A percentile compares a stretch with the other conserved stretches of the same genome.
Evolutionary conservation across 2,113 vertebrate species (phyloP).

Genomic region (Nothoprocta perdicaria): DNA sequence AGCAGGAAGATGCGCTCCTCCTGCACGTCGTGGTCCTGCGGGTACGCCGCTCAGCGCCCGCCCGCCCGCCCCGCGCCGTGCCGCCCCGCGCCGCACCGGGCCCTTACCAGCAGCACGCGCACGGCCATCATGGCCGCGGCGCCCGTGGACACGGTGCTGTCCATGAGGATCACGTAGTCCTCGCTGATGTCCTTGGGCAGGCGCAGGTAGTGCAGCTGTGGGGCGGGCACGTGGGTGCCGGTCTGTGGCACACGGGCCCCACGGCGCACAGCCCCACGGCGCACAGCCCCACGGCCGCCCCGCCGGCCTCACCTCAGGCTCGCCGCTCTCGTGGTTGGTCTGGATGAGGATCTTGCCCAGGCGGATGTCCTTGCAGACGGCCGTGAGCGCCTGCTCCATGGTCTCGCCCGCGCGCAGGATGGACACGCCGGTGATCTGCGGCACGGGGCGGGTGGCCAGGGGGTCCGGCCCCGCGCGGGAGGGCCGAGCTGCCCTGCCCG

Average conservation of each 20-base stretch:
- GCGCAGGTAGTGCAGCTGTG: slow-evolving; percentile 89
- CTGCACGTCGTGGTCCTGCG: slow-evolving; percentile 89
- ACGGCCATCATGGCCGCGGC: slow-evolving; percentile 91
- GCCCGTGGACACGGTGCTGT: slow-evolving; percentile 91
- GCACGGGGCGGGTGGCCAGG: neutral
- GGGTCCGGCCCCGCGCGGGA: too few species aligned
- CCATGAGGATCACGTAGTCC: slow-evolving; percentile 93
- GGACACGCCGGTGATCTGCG: slow-evolving; percentile 88
- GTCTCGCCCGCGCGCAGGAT: slow-evolving; percentile 91
- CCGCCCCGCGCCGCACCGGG: accelerated
- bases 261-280: too few species aligned
- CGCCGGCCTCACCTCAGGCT: slow-evolving; percentile 79
- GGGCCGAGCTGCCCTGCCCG: too few species aligned
- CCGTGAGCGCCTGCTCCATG: slow-evolving; percentile 91
- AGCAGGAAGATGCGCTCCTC: slow-evolving; percentile 92
- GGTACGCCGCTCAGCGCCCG: too few species aligned
- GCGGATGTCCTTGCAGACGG: slow-evolving; percentile 91
- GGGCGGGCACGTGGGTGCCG: accelerated
- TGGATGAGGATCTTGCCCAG: slow-evolving; percentile 94
- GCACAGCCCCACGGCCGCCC: too few species aligned
- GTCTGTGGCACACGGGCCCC: too few species aligned
- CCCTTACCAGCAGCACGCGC: slow-evolving; percentile 85
- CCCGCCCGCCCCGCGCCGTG: accelerated
- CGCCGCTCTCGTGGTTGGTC: slow-evolving; percentile 90
- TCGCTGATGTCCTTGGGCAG: slow-evolving; percentile 91